Evolutionary conservation across 2,113 vertebrate genomes (phyloP).

Genomic region (Myiagra hebetior): DNA sequence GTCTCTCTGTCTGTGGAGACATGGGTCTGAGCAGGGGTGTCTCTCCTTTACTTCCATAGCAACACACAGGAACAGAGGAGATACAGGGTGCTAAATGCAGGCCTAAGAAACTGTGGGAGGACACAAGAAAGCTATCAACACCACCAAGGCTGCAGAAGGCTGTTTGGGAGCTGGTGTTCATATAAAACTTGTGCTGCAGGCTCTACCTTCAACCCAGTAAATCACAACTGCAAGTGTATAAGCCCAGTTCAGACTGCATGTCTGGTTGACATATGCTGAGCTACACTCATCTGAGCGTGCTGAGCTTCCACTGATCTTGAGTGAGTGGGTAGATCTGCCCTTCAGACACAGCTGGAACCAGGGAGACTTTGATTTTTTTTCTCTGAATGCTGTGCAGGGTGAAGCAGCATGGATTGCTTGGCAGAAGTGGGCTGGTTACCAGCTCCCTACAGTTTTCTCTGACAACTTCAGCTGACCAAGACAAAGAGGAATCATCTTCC

Average conservation of each 20-base stretch:
- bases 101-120: not conserved
- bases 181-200: not conserved
- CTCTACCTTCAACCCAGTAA: not conserved
- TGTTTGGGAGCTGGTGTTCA: not conserved
- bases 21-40: fast-evolving
- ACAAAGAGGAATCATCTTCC: not conserved
- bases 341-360: not conserved
- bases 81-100: not conserved
- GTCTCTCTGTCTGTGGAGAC: not conserved
- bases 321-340: not conserved
- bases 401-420: not conserved
- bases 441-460: not conserved
- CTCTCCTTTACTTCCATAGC: not conserved
- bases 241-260: not conserved
- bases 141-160: not conserved
- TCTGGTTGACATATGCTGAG: not conserved
- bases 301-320: not conserved
- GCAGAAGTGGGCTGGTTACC: not conserved
- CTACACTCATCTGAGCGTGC: not conserved
- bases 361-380: not conserved
- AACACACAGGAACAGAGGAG: not conserved
- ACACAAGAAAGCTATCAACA: not conserved
- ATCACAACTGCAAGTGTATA: not conserved
- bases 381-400: not conserved
- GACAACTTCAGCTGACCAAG: not conserved